Evolutionary conservation across 2,888 invertebrate species (phyloP).

Genomic region (Habroteleia sp.): DNA sequence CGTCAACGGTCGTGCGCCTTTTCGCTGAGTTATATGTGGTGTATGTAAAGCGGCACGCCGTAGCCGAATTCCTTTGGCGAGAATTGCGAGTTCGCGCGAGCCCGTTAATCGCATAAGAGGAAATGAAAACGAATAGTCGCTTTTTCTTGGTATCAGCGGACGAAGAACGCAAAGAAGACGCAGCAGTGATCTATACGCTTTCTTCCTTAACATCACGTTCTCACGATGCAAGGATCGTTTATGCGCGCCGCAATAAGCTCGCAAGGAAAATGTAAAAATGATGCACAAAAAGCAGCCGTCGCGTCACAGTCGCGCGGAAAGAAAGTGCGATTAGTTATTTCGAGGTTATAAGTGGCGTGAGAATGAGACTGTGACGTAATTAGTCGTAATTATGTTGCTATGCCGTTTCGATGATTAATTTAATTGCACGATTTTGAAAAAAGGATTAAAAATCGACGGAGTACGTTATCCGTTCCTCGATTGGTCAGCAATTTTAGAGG

Average conservation of each 20-base stretch:
- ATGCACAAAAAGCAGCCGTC: conserved; percentile 25
- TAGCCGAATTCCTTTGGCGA: conserved; percentile 37
- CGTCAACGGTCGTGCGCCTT: too few species aligned
- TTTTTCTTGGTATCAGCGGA: conserved; percentile 72
- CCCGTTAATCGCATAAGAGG: conserved; percentile 77
- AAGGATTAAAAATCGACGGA: too few species aligned
- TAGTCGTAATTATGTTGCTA: conserved; percentile 22
- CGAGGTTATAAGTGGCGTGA: conserved; percentile 13
- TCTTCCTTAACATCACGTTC: conserved; percentile 62
- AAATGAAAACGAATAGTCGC: conserved; percentile 76
- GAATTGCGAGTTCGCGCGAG: conserved; percentile 55
- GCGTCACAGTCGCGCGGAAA: conserved; percentile 6
- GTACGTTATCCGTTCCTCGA: too few species aligned
- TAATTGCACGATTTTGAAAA: too few species aligned
- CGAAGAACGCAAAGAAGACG: conserved; percentile 51
- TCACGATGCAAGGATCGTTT: conserved; percentile 63
- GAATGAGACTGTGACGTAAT: conserved; percentile 14
- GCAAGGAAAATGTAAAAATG: conserved; percentile 50
- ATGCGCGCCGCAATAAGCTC: conserved; percentile 53
- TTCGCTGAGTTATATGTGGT: too few species aligned
- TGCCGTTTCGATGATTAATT: not conserved
- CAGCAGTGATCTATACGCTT: conserved; percentile 61
- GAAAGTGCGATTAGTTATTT: conserved; percentile 38
- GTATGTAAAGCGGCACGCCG: conserved; percentile 49
- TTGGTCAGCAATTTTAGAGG: too few species aligned